These are phyloP conservation scores for Lophura nycthemera DNA, from an alignment of 2,113 vertebrate species.

Conservation along the genomic window DNA sequence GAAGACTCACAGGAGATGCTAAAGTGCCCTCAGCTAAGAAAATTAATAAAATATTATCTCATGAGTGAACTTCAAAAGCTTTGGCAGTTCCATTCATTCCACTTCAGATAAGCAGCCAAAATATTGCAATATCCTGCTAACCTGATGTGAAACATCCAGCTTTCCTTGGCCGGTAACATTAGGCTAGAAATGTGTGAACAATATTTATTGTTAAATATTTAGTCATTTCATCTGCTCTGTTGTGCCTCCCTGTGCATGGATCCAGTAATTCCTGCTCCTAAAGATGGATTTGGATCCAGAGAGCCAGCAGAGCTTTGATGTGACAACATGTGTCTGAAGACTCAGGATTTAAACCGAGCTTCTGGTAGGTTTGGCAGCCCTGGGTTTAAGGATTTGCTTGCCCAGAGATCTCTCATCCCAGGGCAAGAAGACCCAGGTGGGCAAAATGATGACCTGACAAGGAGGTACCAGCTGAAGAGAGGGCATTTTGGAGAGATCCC, in stretches of 20 bases:
- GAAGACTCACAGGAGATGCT: constrained; percentile 58
- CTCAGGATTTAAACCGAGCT: neutral
- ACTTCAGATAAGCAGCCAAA: constrained; percentile 72
- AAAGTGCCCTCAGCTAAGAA: constrained; percentile 67
- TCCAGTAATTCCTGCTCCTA: constrained; percentile 7
- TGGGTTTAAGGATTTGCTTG: neutral
- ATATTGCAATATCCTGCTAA: constrained; percentile 73
- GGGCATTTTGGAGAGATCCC: neutral
- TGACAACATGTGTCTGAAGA: neutral
- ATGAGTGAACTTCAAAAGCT: constrained; percentile 73
- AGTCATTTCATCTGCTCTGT: constrained; percentile 19
- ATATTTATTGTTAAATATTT: constrained; percentile 59
- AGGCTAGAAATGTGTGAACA: constrained; percentile 59
- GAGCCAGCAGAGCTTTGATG: neutral
- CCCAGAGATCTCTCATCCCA: neutral
- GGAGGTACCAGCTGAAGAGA: neutral
- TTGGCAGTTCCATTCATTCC: constrained; percentile 69
- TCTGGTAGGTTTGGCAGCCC: neutral
- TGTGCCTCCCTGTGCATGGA: neutral
- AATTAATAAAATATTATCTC: constrained; percentile 72
- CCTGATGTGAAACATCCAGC: constrained; percentile 66
- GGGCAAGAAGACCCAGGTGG: neutral
- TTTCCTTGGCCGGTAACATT: constrained; percentile 38
- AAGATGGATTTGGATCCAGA: neutral
- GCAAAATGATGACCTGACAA: neutral